Base-by-base conservation (phyloP, 2,888 invertebrate species). In the Andrena minutula region DNA sequence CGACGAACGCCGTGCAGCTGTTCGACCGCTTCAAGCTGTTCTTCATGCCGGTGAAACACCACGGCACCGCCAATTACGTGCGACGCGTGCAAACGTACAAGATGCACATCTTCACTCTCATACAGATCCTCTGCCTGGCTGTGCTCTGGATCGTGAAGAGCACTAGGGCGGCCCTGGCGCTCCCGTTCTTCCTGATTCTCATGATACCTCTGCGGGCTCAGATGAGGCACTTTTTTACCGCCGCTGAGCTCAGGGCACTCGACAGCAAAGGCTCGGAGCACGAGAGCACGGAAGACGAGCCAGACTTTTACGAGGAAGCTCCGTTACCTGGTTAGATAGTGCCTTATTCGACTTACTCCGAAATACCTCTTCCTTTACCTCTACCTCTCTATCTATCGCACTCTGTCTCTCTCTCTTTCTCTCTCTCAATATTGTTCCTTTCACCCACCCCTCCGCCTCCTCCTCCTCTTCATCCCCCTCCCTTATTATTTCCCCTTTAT, bases 1-100 rank as follows among this genome's bases (percentile, higher is more conserved):
- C 99, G 5, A 97, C 98, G 89, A 97, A 97, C 89, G 99, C 99
- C 80, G 98, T 99, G 28, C 99, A 99, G 94, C 96, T 99, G 93
- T 98, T 99, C 94, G 98, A 99, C 90, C 95, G 99, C 77, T 95
- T 97, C 86, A 96, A 97, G 89, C 95, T 99, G 65, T 96, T 99
- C 88, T 96, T 99, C 92, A 98, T 98, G 96, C 99, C 99, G 0
- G 97, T 97, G 8, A 99, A 99, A 94, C 98, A 99, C 94, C 98
- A 99, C 94, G 98, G 99, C 3, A 97, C 97, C 89, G 96, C 97
- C 26, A 96, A 97, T 8, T 99, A 98, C 94, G 98, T 99, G 56
- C 95, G 98, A 89, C 96, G 97, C 94, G 98, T 99, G 56, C 97
- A 97, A 83, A 98, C 98, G 0, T 95, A 96, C 94, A 98, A 98